Evolutionary conservation across 2,797 vertebrate genomes (phyloP), one percentile per base, ranked within the genome.

Genomic region (Sebastiscus albofasciatus): DNA sequence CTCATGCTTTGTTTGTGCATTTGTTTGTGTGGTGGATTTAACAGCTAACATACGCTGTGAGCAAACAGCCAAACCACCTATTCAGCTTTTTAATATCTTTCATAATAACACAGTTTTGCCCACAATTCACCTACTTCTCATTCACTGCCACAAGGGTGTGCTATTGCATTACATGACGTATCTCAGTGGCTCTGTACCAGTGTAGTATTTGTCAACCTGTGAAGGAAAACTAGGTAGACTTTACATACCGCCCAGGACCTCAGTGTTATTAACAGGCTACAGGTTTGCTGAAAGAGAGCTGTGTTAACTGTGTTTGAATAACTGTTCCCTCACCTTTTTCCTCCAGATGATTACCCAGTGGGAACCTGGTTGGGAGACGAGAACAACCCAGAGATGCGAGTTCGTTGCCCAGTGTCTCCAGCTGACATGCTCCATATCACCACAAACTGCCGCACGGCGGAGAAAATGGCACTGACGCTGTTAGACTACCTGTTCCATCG

Each of bases 281-380:
- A 52, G 3, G 26, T 76, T 73, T 72, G 22, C 26, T 49, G 31
- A 75, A 64, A 49, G 70, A 67, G 54, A 73, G 18, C 22, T 56
- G 20, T 81, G 49, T 46, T 18, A 8, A 34, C 42, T 55, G 34
- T 73, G 26, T 39, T 68, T 77, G 6, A 80, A 81, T 54, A 58
- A 29, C 8, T 36, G 1, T 67, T 72, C 29, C 7, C 58, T 20
- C 56, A 65, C n/a, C 20, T 82, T 20, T 71, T 67, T 52, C 60
- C 62, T 85, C 5, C 58, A 99, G 99, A 99, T 93, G 99, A 99
- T 92, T 99, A 96, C 81, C 98, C 98, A 71, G 93, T 93, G 0
- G 99, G 99, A 73, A 99, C 99, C 0, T 99, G 99, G 99, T 94
- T 99, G 1, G 99, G 99, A 0, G 98, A 99, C 2, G 99, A 99